Percentiles rank a stretch among this genome's conserved stretches.
Conservation (phyloP, 2,888 invertebrate species). For the Oasisia sp. region DNA sequence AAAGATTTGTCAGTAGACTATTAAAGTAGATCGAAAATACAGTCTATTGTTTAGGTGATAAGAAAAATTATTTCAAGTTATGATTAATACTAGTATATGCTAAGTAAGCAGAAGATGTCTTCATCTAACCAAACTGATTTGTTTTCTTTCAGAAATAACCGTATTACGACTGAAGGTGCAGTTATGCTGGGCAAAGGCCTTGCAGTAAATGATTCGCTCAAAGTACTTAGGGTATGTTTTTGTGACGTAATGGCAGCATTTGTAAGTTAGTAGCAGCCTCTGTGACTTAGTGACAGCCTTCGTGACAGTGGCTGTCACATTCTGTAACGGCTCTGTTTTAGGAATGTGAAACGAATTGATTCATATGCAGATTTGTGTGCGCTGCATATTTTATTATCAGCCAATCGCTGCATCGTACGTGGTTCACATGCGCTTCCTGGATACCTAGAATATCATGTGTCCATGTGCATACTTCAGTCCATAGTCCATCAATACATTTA, state of each 20-base stretch:
- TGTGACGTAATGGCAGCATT: neutral
- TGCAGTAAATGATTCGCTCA: conserved; percentile 57
- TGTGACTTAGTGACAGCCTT: too few species aligned
- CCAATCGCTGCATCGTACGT: too few species aligned
- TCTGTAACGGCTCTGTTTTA: too few species aligned
- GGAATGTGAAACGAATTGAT: too few species aligned
- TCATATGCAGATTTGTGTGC: too few species aligned
- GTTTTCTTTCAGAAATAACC: conserved; percentile 58
- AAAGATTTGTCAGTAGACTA: neutral
- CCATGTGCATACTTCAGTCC: too few species aligned
- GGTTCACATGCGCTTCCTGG: too few species aligned
- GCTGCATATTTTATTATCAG: too few species aligned
- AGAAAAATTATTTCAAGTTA: too few species aligned
- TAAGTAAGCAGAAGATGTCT: neutral
- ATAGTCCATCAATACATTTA: too few species aligned
- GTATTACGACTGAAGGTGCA: conserved; percentile 63
- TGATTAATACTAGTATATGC: neutral
- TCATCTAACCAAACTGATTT: neutral
- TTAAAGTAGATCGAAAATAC: neutral
- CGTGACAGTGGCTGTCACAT: too few species aligned
- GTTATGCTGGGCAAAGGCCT: conserved; percentile 63
- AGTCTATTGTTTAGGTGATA: neutral
- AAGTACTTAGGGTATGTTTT: conserved; percentile 56
- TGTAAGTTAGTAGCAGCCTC: neutral
- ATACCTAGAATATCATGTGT: too few species aligned